Percentiles rank a stretch among this genome's conserved stretches.
Conservation (phyloP, 2,797 vertebrate genomes). For the Helostoma temminkii region DNA sequence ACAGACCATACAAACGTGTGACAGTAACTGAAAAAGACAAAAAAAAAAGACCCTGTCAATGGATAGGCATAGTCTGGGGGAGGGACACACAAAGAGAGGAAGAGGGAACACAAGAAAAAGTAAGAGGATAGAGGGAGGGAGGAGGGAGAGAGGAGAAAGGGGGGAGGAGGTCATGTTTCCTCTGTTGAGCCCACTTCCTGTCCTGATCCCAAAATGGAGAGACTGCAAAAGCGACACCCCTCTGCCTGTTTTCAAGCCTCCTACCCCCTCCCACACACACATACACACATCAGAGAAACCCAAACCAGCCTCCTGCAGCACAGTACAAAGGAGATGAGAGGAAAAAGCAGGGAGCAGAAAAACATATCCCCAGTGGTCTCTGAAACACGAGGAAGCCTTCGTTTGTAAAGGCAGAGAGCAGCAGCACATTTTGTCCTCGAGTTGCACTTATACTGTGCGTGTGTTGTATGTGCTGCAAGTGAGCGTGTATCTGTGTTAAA, state of each 20-base stretch:
- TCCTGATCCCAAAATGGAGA: constrained; percentile 75
- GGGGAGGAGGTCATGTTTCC: constrained; percentile 74
- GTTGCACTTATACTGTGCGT: constrained; percentile 21
- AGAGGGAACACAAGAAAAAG: constrained; percentile 71
- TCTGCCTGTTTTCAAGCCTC: constrained; percentile 31
- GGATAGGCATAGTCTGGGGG: constrained; percentile 37
- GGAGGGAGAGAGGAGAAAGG: constrained; percentile 29
- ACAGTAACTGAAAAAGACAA: constrained; percentile 23
- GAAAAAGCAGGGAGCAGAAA: constrained; percentile 60
- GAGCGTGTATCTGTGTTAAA: background rate
- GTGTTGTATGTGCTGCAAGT: background rate
- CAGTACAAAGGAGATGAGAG: constrained; percentile 67
- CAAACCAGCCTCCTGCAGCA: constrained; percentile 57
- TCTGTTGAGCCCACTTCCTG: constrained; percentile 78
- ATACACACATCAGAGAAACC: constrained; percentile 66
- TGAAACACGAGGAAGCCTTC: constrained; percentile 63
- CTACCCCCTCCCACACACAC: constrained; percentile 24
- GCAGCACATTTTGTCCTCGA: constrained; percentile 63
- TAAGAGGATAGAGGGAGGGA: constrained; percentile 58
- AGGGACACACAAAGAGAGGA: constrained; percentile 72
- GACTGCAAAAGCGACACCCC: constrained; percentile 61
- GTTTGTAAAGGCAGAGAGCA: constrained; percentile 39
- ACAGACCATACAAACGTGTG: constrained; percentile 26
- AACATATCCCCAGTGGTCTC: constrained; percentile 63
- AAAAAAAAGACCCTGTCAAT: constrained; percentile 48